Percentiles rank a stretch among this genome's conserved stretches.
These are phyloP conservation scores for Lipotes vexillifer DNA, from an alignment of 2,113 vertebrate genomes.

Conservation along the genomic window DNA sequence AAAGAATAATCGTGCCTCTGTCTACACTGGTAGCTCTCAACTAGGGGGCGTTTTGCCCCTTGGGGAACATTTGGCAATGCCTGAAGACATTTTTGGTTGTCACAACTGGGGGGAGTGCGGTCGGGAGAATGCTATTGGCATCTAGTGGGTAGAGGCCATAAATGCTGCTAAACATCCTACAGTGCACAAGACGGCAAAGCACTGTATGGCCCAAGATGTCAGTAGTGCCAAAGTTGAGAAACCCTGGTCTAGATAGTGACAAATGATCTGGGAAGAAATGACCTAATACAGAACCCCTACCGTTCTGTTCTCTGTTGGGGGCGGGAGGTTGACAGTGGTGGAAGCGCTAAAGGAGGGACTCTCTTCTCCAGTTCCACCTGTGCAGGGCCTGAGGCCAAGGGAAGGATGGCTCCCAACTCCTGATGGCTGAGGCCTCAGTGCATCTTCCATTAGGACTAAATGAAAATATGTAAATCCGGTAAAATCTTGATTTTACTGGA, in stretches of 20 bases:
- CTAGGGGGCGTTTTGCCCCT: neutral
- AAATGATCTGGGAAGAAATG: neutral
- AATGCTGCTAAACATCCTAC: neutral
- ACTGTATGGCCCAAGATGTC: neutral
- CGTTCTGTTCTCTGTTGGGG: neutral
- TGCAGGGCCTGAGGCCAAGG: neutral
- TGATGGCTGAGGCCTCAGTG: neutral
- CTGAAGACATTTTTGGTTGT: neutral
- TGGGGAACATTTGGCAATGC: neutral
- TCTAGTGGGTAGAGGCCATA: neutral
- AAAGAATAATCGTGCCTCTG: neutral
- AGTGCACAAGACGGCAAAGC: neutral
- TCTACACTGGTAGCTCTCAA: neutral
- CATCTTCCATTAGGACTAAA: neutral
- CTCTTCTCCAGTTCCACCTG: neutral
- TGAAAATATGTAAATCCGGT: neutral
- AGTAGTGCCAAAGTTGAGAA: neutral
- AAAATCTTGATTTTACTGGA: neutral
- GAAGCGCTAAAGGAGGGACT: neutral
- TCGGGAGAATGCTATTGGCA: neutral
- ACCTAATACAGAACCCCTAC: neutral
- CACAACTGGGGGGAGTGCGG: neutral
- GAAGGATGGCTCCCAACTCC: neutral
- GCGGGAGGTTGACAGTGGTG: neutral
- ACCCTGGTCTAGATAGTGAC: neutral